Percentiles rank a stretch among this genome's conserved stretches.
Evolutionary conservation across 2,888 invertebrate genomes (phyloP).

Genomic region (Trichogramma evanescens): DNA sequence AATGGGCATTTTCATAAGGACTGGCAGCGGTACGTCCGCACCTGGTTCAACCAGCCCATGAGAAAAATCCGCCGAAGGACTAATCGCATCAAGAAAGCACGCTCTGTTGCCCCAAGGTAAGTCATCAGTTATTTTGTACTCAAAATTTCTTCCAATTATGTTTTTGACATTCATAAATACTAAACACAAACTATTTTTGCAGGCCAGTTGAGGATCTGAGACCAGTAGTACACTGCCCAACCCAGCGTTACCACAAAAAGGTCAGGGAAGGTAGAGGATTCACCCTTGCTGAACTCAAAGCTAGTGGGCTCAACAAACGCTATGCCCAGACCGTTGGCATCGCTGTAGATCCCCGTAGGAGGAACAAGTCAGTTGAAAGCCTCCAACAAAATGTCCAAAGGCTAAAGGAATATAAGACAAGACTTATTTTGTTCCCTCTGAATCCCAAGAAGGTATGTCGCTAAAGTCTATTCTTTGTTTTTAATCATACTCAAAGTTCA

Average conservation of each 20-base stretch:
- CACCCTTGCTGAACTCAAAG: conserved; percentile 89
- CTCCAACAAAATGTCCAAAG: conserved; percentile 90
- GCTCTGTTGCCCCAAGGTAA: conserved; percentile 89
- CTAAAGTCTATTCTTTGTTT: no score
- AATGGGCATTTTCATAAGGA: conserved; percentile 99
- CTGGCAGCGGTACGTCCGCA: conserved; percentile 96
- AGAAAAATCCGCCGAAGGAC: conserved; percentile 83
- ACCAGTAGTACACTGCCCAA: conserved; percentile 90
- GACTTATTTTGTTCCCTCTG: conserved; percentile 94
- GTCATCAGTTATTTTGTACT: background rate
- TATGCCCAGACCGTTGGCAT: conserved; percentile 92
- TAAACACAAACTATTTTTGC: conserved; percentile 5
- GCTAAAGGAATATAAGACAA: conserved; percentile 90
- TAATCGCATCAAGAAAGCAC: conserved; percentile 87
- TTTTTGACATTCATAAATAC: background rate
- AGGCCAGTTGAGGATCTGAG: conserved; percentile 70
- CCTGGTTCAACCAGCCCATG: conserved; percentile 99
- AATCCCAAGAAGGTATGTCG: conserved; percentile 65
- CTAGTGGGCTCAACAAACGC: conserved; percentile 76
- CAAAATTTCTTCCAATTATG: background rate
- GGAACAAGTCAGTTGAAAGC: conserved; percentile 92
- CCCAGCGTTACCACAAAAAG: conserved; percentile 91
- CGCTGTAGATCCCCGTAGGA: conserved; percentile 88
- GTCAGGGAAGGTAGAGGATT: conserved; percentile 93
- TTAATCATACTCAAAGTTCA: no score